Base-by-base conservation (phyloP, 2,113 vertebrate genomes). In the Anarhynchus alexandrinus region DNA sequence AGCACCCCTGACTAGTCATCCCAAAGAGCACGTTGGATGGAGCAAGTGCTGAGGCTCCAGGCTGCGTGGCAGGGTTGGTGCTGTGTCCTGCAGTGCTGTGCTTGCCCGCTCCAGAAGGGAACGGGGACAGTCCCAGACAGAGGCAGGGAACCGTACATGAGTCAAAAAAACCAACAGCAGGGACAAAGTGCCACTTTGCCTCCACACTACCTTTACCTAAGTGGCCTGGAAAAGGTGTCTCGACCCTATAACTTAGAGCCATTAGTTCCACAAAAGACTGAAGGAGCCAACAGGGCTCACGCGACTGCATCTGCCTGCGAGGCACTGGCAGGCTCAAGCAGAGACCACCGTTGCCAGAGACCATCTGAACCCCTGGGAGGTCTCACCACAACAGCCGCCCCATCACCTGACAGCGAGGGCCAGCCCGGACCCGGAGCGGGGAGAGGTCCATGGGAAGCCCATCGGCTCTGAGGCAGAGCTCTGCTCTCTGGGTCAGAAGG, bases 371-470 rank as follows among this genome's bases (percentile, higher is more conserved):
- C 14, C 55, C 36, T 4, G 4, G 0, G 4, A 65, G 38, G 65
- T 43, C 77, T 66, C 36, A 29, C 40, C 57, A n/a, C 49, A 36
- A 14, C 62, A 78, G 80, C n/a, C 2, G 1, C 23, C 22, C 52
- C 85, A 30, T 9, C 57, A 64, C 26, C 67, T 29, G 55, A 55
- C 16, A 34, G 71, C 4, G 0, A 83, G 64, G 78, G 62, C 52
- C 49, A 38, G 58, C 2, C 69, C 0, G 0, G 88, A 45, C 18
- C n/a, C 3, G 5, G 40, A 54, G 52, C 12, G 30, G 58, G 62
- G 70, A 64, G 38, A 82, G 77, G 58, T 66, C 78, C 89, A 45
- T 3, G 85, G 52, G 67, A 86, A 91, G 57, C 49, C 67, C 77
- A 69, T 27, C 14, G 4, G 80, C 88, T 66, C 34, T 0, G 0